Base-by-base conservation (phyloP, 2,113 vertebrate genomes). In the Calypte anna region DNA sequence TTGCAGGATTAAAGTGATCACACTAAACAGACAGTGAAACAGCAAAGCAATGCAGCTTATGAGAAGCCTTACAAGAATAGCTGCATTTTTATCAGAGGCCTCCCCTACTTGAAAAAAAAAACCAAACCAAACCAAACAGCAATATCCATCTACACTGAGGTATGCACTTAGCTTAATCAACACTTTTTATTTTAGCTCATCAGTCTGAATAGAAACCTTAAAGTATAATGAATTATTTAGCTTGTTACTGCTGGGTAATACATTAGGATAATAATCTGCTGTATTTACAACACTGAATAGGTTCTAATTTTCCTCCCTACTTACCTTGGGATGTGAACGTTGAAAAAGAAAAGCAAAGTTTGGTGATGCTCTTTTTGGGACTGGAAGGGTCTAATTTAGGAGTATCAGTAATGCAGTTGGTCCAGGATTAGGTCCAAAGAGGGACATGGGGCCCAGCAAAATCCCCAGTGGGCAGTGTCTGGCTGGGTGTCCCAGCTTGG, bases 271-370 rank as follows among this genome's bases (percentile, higher is more conserved):
- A 96, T 84, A 90, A 96, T 33, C 62, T 75, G 80, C 88, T 90
- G 55, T 93, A 94, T 86, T 96, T 93, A 85, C 82, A 91, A 33
- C 67, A 54, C 64, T 95, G 94, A 96, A 96, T 94, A 74, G 86
- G 40, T 66, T 90, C 81, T 95, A 81, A 97, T 92, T 96, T 93
- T 58, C 46, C 48, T 88, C 50, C 5, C 22, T 57, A 15, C 59
- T 51, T 57, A 73, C 27, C 76, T 59, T 61, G 8, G 28, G n/a
- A 77, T 46, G 53, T 1, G 19, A 94, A 76, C 0, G 0, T 6
- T 25, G 31, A 68, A 64, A 76, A 68, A 86, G 57, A 63, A 94
- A 81, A 6, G 21, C 16, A 4, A 59, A 81, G 72, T 82, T 68
- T 31, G 64, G 16, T 53, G 20, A 15, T 24, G 51, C 57, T 91